Conservation (phyloP, 2,797 vertebrate genomes). For the Lateolabrax maculatus region DNA sequence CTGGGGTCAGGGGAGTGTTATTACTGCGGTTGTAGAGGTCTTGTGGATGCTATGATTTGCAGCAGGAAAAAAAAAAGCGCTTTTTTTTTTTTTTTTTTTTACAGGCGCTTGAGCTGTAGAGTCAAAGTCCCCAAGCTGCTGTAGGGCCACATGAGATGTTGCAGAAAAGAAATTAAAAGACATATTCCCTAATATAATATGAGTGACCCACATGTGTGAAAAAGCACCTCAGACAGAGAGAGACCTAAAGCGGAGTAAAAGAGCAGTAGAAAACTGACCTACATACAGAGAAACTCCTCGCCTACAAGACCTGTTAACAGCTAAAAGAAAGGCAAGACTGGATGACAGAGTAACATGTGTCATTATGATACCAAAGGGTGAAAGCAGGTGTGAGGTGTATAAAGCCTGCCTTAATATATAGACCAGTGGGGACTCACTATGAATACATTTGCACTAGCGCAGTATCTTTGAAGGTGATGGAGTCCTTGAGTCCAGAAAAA, state of each 20-base stretch:
- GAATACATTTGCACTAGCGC: slow-evolving; percentile 34
- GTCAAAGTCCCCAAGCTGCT: not conserved
- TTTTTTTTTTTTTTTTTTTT: too few relatives aligned
- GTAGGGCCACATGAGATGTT: not conserved
- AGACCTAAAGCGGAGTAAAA: slow-evolving; percentile 8
- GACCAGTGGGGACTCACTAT: slow-evolving; percentile 9
- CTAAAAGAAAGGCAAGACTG: slow-evolving; percentile 40
- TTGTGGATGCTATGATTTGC: slow-evolving; percentile 29
- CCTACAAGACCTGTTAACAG: slow-evolving; percentile 17
- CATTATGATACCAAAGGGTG: slow-evolving; percentile 41
- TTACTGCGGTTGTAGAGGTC: slow-evolving; percentile 46
- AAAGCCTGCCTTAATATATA: slow-evolving; percentile 27
- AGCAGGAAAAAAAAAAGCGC: not conserved
- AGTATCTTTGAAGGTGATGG: slow-evolving; percentile 44
- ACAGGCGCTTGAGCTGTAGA: not conserved
- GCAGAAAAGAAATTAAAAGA: not conserved
- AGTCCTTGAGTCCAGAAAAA: slow-evolving; percentile 50
- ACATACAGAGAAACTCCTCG: not conserved
- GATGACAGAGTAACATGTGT: slow-evolving; percentile 19
- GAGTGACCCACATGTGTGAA: not conserved
- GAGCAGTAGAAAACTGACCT: not conserved
- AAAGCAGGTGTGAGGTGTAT: slow-evolving; percentile 22
- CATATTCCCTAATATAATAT: not conserved
- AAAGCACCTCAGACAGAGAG: slow-evolving; percentile 8
- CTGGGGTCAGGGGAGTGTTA: slow-evolving; percentile 45